Percentiles rank a stretch among this genome's conserved stretches.
Evolutionary conservation across 2,113 vertebrate genomes (phyloP).

Genomic region (Engraulis encrasicolus): DNA sequence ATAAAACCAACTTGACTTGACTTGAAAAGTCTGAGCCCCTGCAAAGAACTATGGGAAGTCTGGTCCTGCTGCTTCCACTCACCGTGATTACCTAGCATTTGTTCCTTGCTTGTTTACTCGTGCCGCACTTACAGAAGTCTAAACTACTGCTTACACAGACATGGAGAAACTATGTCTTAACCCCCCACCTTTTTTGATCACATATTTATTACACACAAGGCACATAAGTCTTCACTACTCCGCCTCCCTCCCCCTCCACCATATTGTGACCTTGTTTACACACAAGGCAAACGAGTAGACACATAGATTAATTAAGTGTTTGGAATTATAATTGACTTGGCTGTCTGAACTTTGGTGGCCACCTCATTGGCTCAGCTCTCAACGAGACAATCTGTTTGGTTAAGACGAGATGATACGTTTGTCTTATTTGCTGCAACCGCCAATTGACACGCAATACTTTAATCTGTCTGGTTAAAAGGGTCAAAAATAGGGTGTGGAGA

Average conservation of each 20-base stretch:
- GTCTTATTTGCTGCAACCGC: no score
- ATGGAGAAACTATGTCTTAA: background rate
- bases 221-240: no score
- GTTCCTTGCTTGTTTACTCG: background rate
- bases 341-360: background rate
- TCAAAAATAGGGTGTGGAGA: background rate
- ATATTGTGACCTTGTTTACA: background rate
- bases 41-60: conserved; percentile 1
- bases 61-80: background rate
- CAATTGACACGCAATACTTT: no score
- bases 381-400: background rate
- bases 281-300: background rate
- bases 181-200: background rate
- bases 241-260: no score
- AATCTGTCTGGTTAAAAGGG: no score
- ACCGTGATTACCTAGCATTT: background rate
- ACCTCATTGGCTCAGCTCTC: background rate
- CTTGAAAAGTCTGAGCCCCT: no score
- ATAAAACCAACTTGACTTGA: no score
- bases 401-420: background rate
- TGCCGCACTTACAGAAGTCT: background rate
- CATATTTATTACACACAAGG: no score
- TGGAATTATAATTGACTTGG: background rate
- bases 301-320: background rate
- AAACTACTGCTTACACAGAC: background rate